Base-by-base conservation (phyloP, 2,888 invertebrate species). In the Calameuta pallipes region DNA sequence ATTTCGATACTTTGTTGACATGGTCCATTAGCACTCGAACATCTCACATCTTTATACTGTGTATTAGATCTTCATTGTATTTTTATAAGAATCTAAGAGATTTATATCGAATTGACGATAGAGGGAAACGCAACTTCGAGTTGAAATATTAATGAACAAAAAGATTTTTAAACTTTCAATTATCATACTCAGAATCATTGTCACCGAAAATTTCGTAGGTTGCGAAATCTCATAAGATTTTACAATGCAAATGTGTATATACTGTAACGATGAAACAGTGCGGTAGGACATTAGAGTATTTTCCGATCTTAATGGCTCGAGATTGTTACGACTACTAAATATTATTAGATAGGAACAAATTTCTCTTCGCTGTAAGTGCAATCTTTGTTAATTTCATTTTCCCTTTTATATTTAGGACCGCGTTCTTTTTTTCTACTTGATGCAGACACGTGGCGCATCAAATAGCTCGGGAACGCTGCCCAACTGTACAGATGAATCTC, bases 301-400 rank as follows among this genome's bases (percentile, higher is more conserved):
- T 70, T 41, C 76, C 74, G 35, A 56, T 76, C 23, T 34, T 37
- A 15, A 71, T 30, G 41, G 30, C 37, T 33, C 15, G 35, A 31
- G 31, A 69, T 41, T 37, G 34, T 15, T 41, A 73, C 69, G 77
- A 77, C 73, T 37, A 75, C 68, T 71, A 76, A 74, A 78, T 80
- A 78, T 81, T 75, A 76, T 73, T 84, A 81, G 81, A 78, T 81
- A 81, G 80, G 80, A 82, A 82, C 73, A 81, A 79, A 80, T 73
- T 80, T 80, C 74, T 79, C 34, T 80, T 74, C 71, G 77, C 69
- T 56, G 23, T 56, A 56, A 56, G 15, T 56, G 9, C 56, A 23
- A 23, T 56, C 56, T 56, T 56, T 56, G 9, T 56, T 56, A 56
- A 23, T 56, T 56, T 23, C 23, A 56, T 56, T 23, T 56, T 56